phyloP scores from a whole-genome alignment of 2,797 vertebrate genomes.

The Bucorvus abyssinicus region DNA sequence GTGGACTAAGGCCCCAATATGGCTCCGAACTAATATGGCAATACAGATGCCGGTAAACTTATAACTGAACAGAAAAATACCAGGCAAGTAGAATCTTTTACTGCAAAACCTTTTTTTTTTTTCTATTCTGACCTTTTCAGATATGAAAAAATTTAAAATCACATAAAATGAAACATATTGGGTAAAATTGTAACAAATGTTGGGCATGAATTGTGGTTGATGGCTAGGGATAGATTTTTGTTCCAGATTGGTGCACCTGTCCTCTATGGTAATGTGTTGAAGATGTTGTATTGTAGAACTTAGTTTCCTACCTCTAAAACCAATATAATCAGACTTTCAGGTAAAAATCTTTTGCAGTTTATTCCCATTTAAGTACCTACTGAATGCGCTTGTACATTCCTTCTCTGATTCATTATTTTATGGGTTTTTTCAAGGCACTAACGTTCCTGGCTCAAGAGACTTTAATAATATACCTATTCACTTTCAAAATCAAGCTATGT shows the following conservation, averaged over 20 bases:
- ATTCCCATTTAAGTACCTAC: not conserved
- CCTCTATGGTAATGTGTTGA: not conserved
- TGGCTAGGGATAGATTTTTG: not conserved
- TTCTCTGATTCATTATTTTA: constrained; percentile 27
- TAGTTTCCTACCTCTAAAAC: not conserved
- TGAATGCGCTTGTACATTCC: not conserved
- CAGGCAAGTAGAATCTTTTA: not conserved
- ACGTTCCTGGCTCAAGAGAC: not conserved
- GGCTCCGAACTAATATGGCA: not conserved
- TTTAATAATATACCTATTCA: not conserved
- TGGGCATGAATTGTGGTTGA: not conserved
- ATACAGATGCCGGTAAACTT: not conserved
- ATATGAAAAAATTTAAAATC: not conserved
- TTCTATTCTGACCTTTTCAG: not conserved
- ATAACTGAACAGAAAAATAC: not conserved
- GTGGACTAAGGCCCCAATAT: too few species aligned
- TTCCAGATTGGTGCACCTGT: not conserved
- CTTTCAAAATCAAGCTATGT: not conserved
- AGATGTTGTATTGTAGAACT: not conserved
- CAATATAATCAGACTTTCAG: not conserved
- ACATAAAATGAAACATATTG: not conserved
- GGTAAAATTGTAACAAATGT: not conserved
- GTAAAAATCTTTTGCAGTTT: not conserved
- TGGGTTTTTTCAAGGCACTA: not conserved
- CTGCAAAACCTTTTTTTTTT: not conserved